Evolutionary conservation across 2,797 vertebrate genomes (phyloP).

Genomic region (Melanotaenia nigrans): DNA sequence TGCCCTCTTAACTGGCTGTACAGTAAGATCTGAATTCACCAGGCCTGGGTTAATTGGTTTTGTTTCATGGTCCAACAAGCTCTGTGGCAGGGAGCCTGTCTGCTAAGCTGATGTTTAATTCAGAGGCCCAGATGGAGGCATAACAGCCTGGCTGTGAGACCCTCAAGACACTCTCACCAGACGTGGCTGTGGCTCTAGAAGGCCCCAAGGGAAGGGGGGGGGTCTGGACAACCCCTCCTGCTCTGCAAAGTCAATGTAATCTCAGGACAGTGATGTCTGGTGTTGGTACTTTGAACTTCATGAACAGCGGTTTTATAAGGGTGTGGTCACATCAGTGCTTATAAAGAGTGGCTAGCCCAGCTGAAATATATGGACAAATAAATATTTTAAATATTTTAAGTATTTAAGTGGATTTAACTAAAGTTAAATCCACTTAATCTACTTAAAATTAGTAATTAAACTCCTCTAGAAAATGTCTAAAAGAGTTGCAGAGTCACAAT

Average conservation of each 20-base stretch:
- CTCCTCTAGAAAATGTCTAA: no score
- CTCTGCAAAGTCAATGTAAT: constrained; percentile 42
- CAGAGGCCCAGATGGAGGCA: constrained; percentile 75
- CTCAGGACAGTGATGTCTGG: constrained; percentile 49
- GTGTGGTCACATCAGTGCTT: neutral
- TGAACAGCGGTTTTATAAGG: constrained; percentile 27
- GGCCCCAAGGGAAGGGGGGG: constrained; percentile 25
- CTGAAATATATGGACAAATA: neutral
- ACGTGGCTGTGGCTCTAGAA: constrained; percentile 43
- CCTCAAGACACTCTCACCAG: constrained; percentile 62
- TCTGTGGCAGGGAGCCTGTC: constrained; percentile 60
- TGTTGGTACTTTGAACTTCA: constrained; percentile 20
- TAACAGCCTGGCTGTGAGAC: constrained; percentile 64
- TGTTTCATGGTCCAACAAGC: constrained; percentile 55
- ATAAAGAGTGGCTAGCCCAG: neutral
- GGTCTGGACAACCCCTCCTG: constrained; percentile 26
- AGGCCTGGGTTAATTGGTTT: constrained; percentile 73
- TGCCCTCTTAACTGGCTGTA: constrained; percentile 68
- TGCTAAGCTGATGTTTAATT: constrained; percentile 79
- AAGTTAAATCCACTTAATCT: no score
- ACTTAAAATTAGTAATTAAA: neutral
- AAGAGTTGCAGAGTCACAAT: neutral
- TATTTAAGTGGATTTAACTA: neutral
- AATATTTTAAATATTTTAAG: neutral
- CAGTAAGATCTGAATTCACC: constrained; percentile 56